Evolutionary conservation across 2,888 invertebrate genomes (phyloP).

Genomic region (Gymnoscelis rufifasciata): DNA sequence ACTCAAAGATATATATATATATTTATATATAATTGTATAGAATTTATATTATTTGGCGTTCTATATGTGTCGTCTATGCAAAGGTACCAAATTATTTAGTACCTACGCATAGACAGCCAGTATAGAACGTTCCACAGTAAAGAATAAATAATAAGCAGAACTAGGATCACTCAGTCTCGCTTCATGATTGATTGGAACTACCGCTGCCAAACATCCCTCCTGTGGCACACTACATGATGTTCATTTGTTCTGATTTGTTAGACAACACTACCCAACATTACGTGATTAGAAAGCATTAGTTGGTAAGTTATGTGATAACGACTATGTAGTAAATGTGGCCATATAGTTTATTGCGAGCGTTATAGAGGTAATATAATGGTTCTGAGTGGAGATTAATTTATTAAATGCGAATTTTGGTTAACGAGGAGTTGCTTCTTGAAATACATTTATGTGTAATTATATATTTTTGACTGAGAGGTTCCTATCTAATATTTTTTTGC

Average conservation of each 20-base stretch:
- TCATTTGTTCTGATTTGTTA: conserved; percentile 68
- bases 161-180: conserved; percentile 3
- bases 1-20: too few species aligned
- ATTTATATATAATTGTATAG: too few species aligned
- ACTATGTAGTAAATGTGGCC: conserved; percentile 27
- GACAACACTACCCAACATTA: conserved; percentile 48
- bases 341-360: conserved; percentile 28
- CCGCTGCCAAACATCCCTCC: conserved; percentile 27
- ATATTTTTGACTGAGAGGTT: too few species aligned
- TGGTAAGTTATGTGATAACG: conserved; percentile 28
- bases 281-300: conserved; percentile 52
- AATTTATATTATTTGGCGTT: too few species aligned
- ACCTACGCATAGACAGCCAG: too few species aligned
- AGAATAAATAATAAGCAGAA: too few species aligned
- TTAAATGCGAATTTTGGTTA: background rate
- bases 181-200: conserved; percentile 57
- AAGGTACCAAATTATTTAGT: too few species aligned
- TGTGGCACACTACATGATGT: conserved; percentile 52
- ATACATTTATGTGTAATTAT: too few species aligned
- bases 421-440: too few species aligned
- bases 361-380: conserved; percentile 15
- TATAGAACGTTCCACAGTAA: too few species aligned
- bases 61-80: too few species aligned
- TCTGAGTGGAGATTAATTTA: conserved; percentile 8
- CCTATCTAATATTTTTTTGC: too few species aligned